Percentiles rank a stretch among this genome's conserved stretches.
These are phyloP conservation scores for Anneissia japonica DNA, from an alignment of 35 echinoderm and acorn worm species.

Conservation along the genomic window DNA sequence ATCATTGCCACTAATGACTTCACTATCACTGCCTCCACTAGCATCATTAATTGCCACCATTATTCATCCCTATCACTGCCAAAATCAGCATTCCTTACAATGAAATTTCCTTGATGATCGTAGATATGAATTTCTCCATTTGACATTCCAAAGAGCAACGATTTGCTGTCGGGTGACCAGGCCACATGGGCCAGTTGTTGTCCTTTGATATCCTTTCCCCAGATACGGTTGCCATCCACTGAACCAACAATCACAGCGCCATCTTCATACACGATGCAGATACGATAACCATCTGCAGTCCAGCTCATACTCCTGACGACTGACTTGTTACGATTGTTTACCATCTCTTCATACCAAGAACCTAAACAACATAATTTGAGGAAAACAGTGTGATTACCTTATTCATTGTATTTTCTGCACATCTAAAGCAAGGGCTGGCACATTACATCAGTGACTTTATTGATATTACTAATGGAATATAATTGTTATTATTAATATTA, in stretches of 20 bases:
- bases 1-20: too few species aligned
- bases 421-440: too few species aligned
- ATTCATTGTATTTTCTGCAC: too few species aligned
- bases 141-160: slow-evolving; percentile 91
- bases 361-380: slow-evolving; percentile 25
- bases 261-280: slow-evolving; percentile 99
- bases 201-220: slow-evolving; percentile 91
- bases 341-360: slow-evolving; percentile 99
- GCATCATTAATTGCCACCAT: too few species aligned
- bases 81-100: slow-evolving; percentile 76
- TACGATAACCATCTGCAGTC: slow-evolving; percentile 84
- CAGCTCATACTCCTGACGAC: slow-evolving; percentile 88
- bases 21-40: too few species aligned
- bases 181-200: slow-evolving; percentile 83
- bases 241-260: slow-evolving; percentile 98
- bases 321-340: slow-evolving; percentile 97
- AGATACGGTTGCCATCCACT: slow-evolving; percentile 94
- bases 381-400: too few species aligned
- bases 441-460: too few species aligned
- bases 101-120: slow-evolving; percentile 91
- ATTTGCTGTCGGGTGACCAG: slow-evolving; percentile 89
- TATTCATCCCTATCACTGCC: too few species aligned
- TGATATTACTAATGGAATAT: too few species aligned
- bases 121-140: slow-evolving; percentile 95
- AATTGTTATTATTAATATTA: too few species aligned